Base-by-base conservation (phyloP, 2,888 invertebrate genomes). In the Dolomedes plantarius region DNA sequence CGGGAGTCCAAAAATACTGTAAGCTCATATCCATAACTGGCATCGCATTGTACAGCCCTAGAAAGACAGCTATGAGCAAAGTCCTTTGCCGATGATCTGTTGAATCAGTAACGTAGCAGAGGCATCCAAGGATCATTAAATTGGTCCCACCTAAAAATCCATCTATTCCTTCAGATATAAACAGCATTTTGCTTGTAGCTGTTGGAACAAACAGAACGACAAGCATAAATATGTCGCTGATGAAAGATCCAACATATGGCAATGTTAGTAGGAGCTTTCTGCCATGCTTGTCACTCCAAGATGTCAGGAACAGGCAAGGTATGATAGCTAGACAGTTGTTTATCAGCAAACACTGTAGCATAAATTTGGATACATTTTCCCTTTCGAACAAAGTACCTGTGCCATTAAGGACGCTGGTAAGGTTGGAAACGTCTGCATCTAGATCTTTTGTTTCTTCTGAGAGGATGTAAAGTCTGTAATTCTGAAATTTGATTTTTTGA, bases 251-350 rank as follows among this genome's bases (percentile, higher is more conserved):
- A 23, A 80, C 31, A n/a, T n/a, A 74, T 0, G 80, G 80, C 9
- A 80, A 56, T 11, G 23, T 23, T 3, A 80, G 28, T 7, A 80
- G 36, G 7, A 50, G 29, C 29, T 80, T 80, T 50, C 80, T 27
- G 3, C 80, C 80, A 56, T 80, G 80, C 28, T 68, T 73, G 56
- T 80, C 80, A 36, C 80, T 80, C 80, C 80, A 80, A 28, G 73
- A 46, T 19, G 80, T 50, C 11, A 80, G 27, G 13, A 50, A 73
- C 19, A 73, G 32, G 23, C 80, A 80, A 1, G 80, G 50, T 11
- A 80, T 2, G 27, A 80, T 28, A 6, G 80, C 32, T 13, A 80
- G 36, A 3, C 29, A n/a, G 50, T 80, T 80, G 32, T 46, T 73
- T 39, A 80, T 56, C 3, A 80, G 28, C n/a, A 80, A 50, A n/a